Percentiles rank a stretch among this genome's conserved stretches.
phyloP scores from a whole-genome alignment of 2,113 vertebrate genomes.

The Lethenteron reissneri region DNA sequence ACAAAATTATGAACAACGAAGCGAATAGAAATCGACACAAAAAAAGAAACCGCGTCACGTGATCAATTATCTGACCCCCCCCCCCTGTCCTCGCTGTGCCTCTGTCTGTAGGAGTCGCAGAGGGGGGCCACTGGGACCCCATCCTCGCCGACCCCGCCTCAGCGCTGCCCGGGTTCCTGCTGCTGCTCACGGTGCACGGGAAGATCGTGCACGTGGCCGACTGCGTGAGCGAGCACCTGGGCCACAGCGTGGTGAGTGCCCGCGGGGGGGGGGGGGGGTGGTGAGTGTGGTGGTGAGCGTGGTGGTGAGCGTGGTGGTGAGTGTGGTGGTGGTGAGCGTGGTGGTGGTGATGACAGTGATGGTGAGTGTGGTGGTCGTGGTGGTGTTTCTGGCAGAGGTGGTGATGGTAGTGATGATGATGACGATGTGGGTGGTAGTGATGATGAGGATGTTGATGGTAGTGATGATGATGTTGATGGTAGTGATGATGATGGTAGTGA shows the following conservation, averaged over 20 bases:
- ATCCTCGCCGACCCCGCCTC: conserved; percentile 21
- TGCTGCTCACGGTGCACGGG: conserved; percentile 23
- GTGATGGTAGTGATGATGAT: no score
- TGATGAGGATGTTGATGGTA: no score
- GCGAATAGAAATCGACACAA: no score
- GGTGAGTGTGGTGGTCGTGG: no score
- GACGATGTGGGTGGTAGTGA: accelerated
- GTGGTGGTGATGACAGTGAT: no score
- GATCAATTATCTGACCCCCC: no score
- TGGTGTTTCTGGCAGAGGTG: no score
- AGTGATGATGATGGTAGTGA: no score
- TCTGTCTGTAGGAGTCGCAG: not conserved
- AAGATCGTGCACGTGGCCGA: conserved; percentile 44
- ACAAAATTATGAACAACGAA: not conserved
- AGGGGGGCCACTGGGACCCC: accelerated
- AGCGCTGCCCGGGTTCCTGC: conserved; percentile 38
- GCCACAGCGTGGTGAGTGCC: conserved; percentile 38
- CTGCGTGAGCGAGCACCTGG: conserved; percentile 36
- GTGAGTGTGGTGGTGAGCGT: not conserved
- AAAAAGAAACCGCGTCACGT: no score
- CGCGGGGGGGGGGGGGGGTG: conserved; percentile 21
- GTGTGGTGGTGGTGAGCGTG: no score
- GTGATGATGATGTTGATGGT: no score
- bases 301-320: no score
- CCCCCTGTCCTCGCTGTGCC: not conserved